Percentiles rank a stretch among this genome's conserved stretches.
Conservation (phyloP, 1,140 invertebrate species). For the Nasonia giraulti region DNA sequence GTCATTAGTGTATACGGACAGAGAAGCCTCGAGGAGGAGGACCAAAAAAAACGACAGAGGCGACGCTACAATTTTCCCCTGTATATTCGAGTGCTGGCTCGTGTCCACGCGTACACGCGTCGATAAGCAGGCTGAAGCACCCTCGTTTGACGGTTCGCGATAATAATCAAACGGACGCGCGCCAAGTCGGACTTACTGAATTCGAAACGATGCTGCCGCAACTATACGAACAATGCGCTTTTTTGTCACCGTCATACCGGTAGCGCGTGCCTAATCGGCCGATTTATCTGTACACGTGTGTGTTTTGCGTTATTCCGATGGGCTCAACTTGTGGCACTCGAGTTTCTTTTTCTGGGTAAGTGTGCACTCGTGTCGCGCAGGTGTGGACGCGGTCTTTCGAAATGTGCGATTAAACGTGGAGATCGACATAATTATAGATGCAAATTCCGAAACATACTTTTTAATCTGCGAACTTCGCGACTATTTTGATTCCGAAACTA, state of each 20-base stretch:
- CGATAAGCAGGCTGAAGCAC: constrained; percentile 59
- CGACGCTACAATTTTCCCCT: background rate
- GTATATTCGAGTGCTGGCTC: background rate
- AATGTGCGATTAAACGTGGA: too few relatives aligned
- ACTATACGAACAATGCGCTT: background rate
- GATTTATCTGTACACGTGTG: constrained; percentile 14
- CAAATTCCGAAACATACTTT: too few relatives aligned
- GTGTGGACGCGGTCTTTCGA: too few relatives aligned
- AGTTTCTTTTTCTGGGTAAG: background rate
- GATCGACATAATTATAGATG: too few relatives aligned
- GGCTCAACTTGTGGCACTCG: background rate
- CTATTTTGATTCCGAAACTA: too few relatives aligned
- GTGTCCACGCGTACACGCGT: background rate
- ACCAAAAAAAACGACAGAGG: background rate
- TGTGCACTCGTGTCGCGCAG: too few relatives aligned
- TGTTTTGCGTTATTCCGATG: too few relatives aligned
- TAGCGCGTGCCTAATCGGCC: background rate
- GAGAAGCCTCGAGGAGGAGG: background rate
- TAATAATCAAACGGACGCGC: constrained; percentile 71
- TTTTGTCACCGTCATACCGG: background rate
- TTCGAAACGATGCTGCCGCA: constrained; percentile 68
- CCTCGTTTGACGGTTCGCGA: constrained; percentile 68
- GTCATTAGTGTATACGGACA: background rate
- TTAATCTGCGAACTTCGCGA: too few relatives aligned
- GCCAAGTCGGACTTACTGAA: constrained; percentile 69